Percentiles rank a stretch among this genome's conserved stretches.
Conservation (phyloP, 2,113 vertebrate species). For the Epinephelus moara region DNA sequence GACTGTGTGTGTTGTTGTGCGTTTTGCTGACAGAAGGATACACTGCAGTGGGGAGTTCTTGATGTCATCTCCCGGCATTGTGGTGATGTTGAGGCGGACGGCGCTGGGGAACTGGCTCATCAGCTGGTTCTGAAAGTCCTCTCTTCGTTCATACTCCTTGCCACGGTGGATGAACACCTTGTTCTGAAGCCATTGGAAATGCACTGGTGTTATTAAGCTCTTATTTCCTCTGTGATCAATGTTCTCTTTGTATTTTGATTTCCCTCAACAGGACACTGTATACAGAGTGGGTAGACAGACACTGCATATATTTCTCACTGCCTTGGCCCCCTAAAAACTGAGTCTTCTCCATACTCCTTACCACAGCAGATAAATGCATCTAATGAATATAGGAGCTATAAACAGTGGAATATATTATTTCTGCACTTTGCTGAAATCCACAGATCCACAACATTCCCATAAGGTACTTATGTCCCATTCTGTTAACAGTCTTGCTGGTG, state of each 20-base stretch:
- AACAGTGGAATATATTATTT: constrained; percentile 24
- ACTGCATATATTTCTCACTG: background rate
- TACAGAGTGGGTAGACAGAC: background rate
- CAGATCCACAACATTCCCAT: constrained; percentile 20
- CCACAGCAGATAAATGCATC: constrained; percentile 37
- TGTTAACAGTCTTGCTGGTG: constrained; percentile 6
- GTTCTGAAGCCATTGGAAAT: constrained; percentile 85
- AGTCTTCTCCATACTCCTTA: background rate
- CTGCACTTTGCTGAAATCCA: constrained; percentile 30
- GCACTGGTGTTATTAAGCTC: background rate
- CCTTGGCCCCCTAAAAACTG: background rate
- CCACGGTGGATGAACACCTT: constrained; percentile 99
- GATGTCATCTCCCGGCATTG: constrained; percentile 90
- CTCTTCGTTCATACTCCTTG: constrained; percentile 96
- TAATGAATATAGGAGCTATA: constrained; percentile 8
- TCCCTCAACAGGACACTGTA: background rate
- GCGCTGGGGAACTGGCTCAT: constrained; percentile 95
- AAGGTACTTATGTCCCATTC: constrained; percentile 10
- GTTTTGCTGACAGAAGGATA: constrained; percentile 87
- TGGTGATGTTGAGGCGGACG: constrained; percentile 94
- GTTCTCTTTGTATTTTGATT: background rate
- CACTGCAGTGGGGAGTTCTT: constrained; percentile 89
- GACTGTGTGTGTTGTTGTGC: background rate
- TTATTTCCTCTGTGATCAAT: background rate
- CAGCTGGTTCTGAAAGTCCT: constrained; percentile 96